phyloP scores from a whole-genome alignment of 2,888 invertebrate genomes.

The Adelognathus sp. region DNA sequence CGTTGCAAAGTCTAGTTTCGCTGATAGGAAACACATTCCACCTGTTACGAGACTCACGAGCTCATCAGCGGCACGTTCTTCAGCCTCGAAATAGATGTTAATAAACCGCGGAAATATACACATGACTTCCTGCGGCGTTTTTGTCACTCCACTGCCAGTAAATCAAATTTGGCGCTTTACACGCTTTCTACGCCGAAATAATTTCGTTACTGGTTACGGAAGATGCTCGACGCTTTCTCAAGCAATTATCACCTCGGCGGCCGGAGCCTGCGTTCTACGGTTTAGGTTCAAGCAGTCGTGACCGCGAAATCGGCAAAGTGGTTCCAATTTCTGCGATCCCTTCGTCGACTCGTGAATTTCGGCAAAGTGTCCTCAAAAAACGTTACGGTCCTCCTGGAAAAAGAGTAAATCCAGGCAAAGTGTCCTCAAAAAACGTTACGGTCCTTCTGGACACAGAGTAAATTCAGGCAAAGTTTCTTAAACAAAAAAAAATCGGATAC shows the following conservation, averaged over 20 bases:
- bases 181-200: neutral
- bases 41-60: neutral
- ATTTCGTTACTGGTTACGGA: neutral
- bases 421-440: no score
- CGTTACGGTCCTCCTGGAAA: no score
- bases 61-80: neutral
- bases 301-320: neutral
- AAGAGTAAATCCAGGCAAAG: no score
- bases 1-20: neutral
- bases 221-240: neutral
- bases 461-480: no score
- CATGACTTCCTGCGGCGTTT: constrained; percentile 30
- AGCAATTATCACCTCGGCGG: constrained; percentile 9
- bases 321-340: neutral
- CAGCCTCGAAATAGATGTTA: neutral
- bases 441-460: no score
- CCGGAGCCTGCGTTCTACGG: neutral
- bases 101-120: constrained; percentile 9
- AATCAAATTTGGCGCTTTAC: constrained; percentile 6
- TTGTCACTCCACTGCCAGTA: neutral
- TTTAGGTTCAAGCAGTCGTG: neutral
- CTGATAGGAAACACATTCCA: neutral
- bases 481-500: no score
- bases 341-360: neutral
- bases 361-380: no score